Base-by-base conservation (phyloP, 2,113 vertebrate genomes). In the Sturnira hondurensis region DNA sequence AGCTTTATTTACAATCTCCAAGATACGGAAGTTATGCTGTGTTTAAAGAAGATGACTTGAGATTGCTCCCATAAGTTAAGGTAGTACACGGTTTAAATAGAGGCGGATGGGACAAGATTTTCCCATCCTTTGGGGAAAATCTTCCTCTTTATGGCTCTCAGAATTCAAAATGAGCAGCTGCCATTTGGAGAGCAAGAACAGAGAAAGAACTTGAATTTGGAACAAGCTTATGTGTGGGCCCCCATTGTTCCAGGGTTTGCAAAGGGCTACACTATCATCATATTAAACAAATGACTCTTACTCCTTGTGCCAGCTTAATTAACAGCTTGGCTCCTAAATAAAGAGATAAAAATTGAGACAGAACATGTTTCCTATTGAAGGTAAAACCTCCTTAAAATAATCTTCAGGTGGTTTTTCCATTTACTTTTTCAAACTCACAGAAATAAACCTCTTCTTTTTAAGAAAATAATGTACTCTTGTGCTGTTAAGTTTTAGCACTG, bases 321-420 rank as follows among this genome's bases (percentile, higher is more conserved):
- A 74, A 86, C 89, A 92, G 65, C 36, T 80, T 96, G 94, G 77
- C 88, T 97, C 14, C 26, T 31, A 61, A 93, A 88, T 94, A 97
- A 91, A 96, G 71, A 82, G 86, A 73, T 87, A 61, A 73, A 41
- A 43, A 78, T 17, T 15, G 56, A 91, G 38, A 73, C 74, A 90
- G 96, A 90, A 88, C 45, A 41, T 70, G 58, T 94, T 96, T 96
- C 38, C 47, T 80, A 16, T 82, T 74, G 81, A 96, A 97, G 88
- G 76, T 45, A 86, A 94, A 90, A 56, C 19, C 20, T 36, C 52
- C 80, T 77, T 88, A 56, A 28, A 86, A 36, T 16, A 93, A 71
- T 19, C 67, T 76, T 89, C 2, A 11, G 28, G 16, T 65, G 65
- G 16, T 52, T 67, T 81, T 74, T 17, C 38, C 20, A 17, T 28